Evolutionary conservation across 2,888 invertebrate genomes (phyloP), one percentile per base, ranked within the genome.

Genomic region (Acleris sparsana): DNA sequence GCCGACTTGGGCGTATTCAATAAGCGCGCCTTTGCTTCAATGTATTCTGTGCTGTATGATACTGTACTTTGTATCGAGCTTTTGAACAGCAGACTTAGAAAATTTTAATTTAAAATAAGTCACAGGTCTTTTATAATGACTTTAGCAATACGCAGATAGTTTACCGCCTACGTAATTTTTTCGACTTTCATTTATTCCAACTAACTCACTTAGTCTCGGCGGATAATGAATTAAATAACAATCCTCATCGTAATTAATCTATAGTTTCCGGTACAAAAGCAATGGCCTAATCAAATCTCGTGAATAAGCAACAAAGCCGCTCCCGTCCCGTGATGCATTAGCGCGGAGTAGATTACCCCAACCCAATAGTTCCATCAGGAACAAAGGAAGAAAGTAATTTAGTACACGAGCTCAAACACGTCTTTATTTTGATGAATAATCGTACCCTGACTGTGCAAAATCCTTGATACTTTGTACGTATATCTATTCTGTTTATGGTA

Each of bases 251-350:
- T 20, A 20, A 60, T 43, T 49, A n/a, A 22, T 49, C 48, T 48
- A 64, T 55, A 60, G 60, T 65, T 60, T 51, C 65, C 65, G 60
- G 55, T 13, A 18, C 55, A 53, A 65, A 60, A 51, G 64, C 48
- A 53, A 39, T 58, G 49, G 75, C 74, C 79, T 82, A 79, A 82
- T 86, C 84, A 85, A 76, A 75, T 70, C 72, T 70, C 75, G 76
- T 84, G 85, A 85, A 76, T 73, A 69, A 73, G 84, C 85, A 83
- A 79, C 77, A 79, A 80, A 81, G 73, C 77, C 72, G 72, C 70
- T 71, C 73, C 72, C 73, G 77, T 78, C 76, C 76, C 73, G 73
- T 75, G 72, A 71, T 67, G 68, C 60, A 70, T 73, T 68, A 67
- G 71, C 69, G 72, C 68, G 73, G 71, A 73, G 74, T 72, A 78